Evolutionary conservation across 2,113 vertebrate species (phyloP).

Genomic region (Zootoca vivipara): DNA sequence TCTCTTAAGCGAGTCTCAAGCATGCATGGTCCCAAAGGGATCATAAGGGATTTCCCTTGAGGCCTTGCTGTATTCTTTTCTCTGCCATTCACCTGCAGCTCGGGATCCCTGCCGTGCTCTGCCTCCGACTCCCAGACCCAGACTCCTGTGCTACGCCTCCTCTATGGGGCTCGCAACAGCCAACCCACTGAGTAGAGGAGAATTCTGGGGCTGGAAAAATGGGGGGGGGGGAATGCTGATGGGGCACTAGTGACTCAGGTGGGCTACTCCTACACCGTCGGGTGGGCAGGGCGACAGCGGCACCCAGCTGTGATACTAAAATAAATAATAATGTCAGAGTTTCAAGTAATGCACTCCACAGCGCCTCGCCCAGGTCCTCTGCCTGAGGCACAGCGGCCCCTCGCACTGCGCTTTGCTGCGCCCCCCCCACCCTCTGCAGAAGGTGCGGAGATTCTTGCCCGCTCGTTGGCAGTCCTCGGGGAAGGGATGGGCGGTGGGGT

Average conservation of each 20-base stretch:
- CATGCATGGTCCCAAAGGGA: too few relatives aligned
- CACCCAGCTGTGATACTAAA: constrained; percentile 38
- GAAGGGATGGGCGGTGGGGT: background rate
- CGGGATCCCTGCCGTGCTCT: background rate
- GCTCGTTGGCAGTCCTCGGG: constrained; percentile 22
- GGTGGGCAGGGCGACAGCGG: fast-evolving
- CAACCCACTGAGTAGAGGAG: background rate
- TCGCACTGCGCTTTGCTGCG: fast-evolving
- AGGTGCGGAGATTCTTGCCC: background rate
- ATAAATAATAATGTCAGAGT: constrained; percentile 69
- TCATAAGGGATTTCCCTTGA: too few relatives aligned
- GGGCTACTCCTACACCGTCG: background rate
- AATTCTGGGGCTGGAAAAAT: background rate
- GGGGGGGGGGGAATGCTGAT: too few relatives aligned
- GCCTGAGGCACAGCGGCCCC: background rate
- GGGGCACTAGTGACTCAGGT: background rate
- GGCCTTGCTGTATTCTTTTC: background rate
- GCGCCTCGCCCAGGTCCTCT: constrained; percentile 31
- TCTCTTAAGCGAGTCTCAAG: too few relatives aligned
- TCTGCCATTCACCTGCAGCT: background rate
- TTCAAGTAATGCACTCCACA: constrained; percentile 64
- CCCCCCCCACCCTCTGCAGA: background rate
- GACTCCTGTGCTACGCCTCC: background rate
- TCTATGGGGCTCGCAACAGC: background rate
- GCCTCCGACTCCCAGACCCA: background rate